Evolutionary conservation across 2,888 invertebrate species (phyloP).

Genomic region (Xanthorhoe spadicearia): DNA sequence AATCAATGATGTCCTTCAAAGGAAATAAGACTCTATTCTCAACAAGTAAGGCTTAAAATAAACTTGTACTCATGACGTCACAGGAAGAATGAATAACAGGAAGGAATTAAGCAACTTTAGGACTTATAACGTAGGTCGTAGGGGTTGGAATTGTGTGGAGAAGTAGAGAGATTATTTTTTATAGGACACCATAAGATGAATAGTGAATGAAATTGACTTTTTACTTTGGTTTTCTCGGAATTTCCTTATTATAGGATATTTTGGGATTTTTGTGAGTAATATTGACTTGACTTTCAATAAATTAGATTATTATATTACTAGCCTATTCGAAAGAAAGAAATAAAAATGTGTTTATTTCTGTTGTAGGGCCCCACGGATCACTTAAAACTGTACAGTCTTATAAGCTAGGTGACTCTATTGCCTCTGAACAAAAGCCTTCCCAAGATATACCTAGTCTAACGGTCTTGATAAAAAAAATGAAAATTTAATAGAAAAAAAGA

Average conservation of each 20-base stretch:
- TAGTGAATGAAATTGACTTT: constrained; percentile 14
- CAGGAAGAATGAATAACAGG: constrained; percentile 3
- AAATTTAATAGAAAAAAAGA: too few relatives aligned
- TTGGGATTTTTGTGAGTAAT: background rate
- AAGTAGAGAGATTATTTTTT: constrained; percentile 35
- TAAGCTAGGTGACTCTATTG: too few relatives aligned
- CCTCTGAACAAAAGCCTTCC: too few relatives aligned
- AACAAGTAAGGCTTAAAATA: constrained; percentile 5
- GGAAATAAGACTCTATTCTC: background rate
- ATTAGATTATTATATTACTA: too few relatives aligned
- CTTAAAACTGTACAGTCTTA: too few relatives aligned
- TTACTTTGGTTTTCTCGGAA: constrained; percentile 10
- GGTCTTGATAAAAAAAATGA: too few relatives aligned
- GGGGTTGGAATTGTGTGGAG: constrained; percentile 17
- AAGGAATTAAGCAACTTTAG: constrained; percentile 5
- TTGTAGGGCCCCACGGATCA: too few relatives aligned
- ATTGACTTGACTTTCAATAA: too few relatives aligned
- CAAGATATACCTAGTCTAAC: too few relatives aligned
- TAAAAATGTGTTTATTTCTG: too few relatives aligned
- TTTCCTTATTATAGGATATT: background rate
- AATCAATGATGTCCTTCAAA: background rate
- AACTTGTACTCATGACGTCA: constrained; percentile 6
- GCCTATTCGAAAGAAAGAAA: too few relatives aligned
- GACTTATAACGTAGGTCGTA: constrained; percentile 23
- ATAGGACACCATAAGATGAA: constrained; percentile 10